phyloP scores from a whole-genome alignment of 2,113 vertebrate species.

The Ovibos moschatus region DNA sequence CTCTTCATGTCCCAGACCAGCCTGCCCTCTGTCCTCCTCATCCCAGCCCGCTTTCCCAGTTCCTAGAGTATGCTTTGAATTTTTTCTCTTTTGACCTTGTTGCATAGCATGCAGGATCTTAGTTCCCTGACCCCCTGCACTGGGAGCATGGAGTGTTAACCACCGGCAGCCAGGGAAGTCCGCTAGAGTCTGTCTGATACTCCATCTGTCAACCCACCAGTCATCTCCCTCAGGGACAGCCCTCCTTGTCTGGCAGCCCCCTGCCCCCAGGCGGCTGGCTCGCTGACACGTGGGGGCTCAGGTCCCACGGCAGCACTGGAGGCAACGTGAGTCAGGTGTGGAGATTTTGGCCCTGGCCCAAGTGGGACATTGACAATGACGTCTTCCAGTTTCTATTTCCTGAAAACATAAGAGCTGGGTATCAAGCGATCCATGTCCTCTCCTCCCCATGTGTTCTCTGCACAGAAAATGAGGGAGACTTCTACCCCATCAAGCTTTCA shows the following conservation, averaged over 20 bases:
- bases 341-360: neutral
- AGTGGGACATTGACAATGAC: accelerated
- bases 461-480: neutral
- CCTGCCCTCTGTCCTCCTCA: neutral
- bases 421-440: neutral
- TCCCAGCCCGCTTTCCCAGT: neutral
- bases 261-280: neutral
- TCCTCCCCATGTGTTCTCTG: neutral
- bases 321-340: neutral
- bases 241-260: neutral
- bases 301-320: accelerated
- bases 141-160: neutral
- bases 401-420: neutral
- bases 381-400: neutral
- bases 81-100: neutral
- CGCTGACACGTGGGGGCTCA: accelerated
- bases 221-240: accelerated
- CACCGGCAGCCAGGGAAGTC: neutral
- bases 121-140: neutral
- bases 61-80: neutral
- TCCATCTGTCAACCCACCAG: neutral
- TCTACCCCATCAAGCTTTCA: neutral
- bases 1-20: neutral
- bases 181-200: neutral
- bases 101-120: neutral